Base-by-base conservation (phyloP, 2,113 vertebrate species). In the Lophotis ruficrista region DNA sequence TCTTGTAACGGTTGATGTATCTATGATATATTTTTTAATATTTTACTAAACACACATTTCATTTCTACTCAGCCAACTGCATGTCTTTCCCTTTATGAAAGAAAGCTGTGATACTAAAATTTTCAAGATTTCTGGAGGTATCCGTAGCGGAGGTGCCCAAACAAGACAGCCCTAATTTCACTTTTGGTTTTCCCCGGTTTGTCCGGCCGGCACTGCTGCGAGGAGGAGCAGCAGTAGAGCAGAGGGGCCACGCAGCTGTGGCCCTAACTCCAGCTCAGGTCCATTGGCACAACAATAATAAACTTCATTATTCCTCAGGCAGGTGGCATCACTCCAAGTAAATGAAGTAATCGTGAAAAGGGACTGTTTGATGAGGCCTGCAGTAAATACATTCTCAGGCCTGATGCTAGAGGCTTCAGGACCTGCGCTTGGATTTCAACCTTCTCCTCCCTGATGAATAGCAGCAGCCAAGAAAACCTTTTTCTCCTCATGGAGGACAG, bases 201-300 rank as follows among this genome's bases (percentile, higher is more conserved):
- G 5, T 10, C 31, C 2, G 5, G 14, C 43, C 22, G 19, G 50
- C 16, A 4, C 1, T 1, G 50, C 30, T 33, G 35, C 1, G 1
- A 27, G 33, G 1, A 27, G 30, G 20, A 78, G 24, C 23, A 20
- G 22, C 6, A 1, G 45, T 30, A n/a, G 37, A 31, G 27, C 9
- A 2, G 19, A 70, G 60, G 28, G 14, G 9, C 64, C 11, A 56
- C 18, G 15, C 18, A 7, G 31, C 60, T 70, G 28, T 64, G 12
- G 4, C 57, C 17, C n/a, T 37, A 28, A 10, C 48, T 81, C 10
- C 68, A 53, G 33, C 60, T 79, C 71, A 45, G 61, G 76, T 76
- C 57, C 37, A 27, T 68, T 73, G 69, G 33, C 61, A 91, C 58
- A 33, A 6, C 14, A 37, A 7, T 33, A 88, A 56, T 62, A 43